Evolutionary conservation across 2,113 vertebrate genomes (phyloP).

Genomic region (Telmatochromis sp.): DNA sequence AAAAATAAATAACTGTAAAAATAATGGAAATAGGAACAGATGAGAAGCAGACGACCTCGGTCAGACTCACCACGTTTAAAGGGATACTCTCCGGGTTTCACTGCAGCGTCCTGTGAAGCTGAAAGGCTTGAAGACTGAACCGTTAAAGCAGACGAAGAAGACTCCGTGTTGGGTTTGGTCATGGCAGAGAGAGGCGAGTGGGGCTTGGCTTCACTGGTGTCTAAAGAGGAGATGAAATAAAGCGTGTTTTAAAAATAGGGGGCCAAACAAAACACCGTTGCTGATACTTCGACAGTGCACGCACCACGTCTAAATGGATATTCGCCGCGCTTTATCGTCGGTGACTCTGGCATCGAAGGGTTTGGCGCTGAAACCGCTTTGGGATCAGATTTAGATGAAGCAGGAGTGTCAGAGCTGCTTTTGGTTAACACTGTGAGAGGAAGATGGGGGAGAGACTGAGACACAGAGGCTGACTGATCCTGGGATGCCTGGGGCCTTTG

Average conservation of each 20-base stretch:
- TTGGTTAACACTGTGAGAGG: constrained; percentile 75
- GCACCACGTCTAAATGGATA: constrained; percentile 23
- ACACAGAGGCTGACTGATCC: constrained; percentile 62
- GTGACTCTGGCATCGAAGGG: background rate
- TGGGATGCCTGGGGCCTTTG: constrained; percentile 3
- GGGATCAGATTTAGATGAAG: constrained; percentile 10
- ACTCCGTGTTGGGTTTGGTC: constrained; percentile 25
- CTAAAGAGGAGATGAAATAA: background rate
- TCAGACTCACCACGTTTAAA: constrained; percentile 50
- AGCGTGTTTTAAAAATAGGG: background rate
- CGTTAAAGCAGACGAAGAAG: background rate
- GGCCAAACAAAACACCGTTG: background rate
- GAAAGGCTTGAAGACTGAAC: constrained; percentile 31
- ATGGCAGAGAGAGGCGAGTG: background rate
- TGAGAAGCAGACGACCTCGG: background rate
- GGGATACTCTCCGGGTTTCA: constrained; percentile 65
- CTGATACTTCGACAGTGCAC: background rate
- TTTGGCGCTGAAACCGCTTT: background rate
- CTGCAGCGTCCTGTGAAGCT: constrained; percentile 33
- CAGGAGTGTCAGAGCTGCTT: constrained; percentile 26
- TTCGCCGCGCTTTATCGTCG: background rate
- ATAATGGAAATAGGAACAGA: background rate
- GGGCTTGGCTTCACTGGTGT: constrained; percentile 23
- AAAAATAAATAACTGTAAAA: background rate
- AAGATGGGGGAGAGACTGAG: constrained; percentile 70